Percentiles rank a stretch among this genome's conserved stretches.
These are phyloP conservation scores for Eulemur rufifrons DNA, from an alignment of 2,113 vertebrate genomes.

Conservation along the genomic window DNA sequence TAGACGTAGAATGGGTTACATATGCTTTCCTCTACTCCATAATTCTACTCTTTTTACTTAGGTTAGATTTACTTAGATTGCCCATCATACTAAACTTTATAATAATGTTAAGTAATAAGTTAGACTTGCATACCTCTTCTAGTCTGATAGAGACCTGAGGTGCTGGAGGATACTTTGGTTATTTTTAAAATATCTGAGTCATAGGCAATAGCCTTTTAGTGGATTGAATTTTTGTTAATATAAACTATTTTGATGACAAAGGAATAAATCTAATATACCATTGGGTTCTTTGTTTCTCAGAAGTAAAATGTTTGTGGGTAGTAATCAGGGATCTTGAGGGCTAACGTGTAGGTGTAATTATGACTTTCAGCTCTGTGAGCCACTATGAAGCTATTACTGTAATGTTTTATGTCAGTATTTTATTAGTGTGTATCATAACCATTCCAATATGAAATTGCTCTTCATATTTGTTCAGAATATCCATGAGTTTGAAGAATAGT, in stretches of 20 bases:
- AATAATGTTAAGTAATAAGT: neutral
- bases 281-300: neutral
- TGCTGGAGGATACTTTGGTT: neutral
- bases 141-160: neutral
- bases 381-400: neutral
- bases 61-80: neutral
- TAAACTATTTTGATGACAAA: constrained; percentile 26
- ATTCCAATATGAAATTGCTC: neutral
- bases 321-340: neutral
- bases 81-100: neutral
- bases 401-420: neutral
- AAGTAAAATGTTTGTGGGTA: neutral
- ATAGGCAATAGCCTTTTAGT: constrained; percentile 1
- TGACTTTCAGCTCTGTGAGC: neutral
- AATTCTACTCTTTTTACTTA: neutral
- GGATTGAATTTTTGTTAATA: constrained; percentile 37
- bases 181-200: constrained; percentile 38
- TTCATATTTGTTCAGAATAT: constrained; percentile 19
- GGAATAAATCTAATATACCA: neutral
- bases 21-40: neutral
- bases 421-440: neutral
- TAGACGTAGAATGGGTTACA: neutral
- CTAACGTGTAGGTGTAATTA: neutral
- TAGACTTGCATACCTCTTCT: neutral
- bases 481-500: constrained; percentile 17